Conservation (phyloP, 1,140 invertebrate species). For the Hyles euphorbiae region DNA sequence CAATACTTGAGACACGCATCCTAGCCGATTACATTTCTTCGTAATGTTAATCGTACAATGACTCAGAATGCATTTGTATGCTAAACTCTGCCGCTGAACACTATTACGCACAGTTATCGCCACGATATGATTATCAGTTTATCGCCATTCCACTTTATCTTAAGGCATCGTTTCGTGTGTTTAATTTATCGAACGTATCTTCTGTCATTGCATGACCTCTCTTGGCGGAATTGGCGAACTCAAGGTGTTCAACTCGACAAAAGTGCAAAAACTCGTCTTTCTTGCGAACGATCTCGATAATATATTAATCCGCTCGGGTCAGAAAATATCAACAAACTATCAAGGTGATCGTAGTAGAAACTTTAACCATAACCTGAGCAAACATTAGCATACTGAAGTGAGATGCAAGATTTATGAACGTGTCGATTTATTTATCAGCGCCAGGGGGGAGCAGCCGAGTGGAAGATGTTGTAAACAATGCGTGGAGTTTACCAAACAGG, state of each 20-base stretch:
- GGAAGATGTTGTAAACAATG: conserved; percentile 1
- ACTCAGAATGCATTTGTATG: no score
- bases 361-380: neutral
- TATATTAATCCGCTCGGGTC: conserved; percentile 18
- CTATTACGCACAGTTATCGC: no score
- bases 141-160: no score
- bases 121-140: no score
- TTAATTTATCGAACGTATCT: neutral
- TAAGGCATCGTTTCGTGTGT: no score
- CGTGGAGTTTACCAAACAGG: conserved; percentile 16
- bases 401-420: no score
- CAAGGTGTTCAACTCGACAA: conserved; percentile 39
- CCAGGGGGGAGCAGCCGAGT: neutral
- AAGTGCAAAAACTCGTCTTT: conserved; percentile 35
- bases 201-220: conserved; percentile 45
- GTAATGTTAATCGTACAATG: no score
- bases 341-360: conserved; percentile 18
- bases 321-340: conserved; percentile 34
- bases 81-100: no score
- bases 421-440: no score
- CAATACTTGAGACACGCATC: no score
- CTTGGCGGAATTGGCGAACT: conserved; percentile 26
- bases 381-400: no score
- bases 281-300: conserved; percentile 29
- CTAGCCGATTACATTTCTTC: no score